A percentile compares a stretch with the other conserved stretches of the same genome.
These are phyloP conservation scores for Cantharis rufa DNA, from an alignment of 2,888 invertebrate genomes.

Conservation along the genomic window DNA sequence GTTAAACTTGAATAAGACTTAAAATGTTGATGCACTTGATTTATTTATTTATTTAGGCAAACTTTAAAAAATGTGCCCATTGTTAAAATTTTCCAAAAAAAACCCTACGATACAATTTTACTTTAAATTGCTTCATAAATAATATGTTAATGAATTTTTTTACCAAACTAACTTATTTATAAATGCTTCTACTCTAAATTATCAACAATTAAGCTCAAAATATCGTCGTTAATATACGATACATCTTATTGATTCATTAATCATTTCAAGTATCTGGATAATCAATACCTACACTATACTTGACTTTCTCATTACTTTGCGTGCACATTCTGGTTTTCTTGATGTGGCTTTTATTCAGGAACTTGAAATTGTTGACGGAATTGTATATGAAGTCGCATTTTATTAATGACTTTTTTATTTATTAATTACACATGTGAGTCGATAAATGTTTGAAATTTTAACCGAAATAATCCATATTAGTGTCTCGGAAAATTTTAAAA, in stretches of 20 bases:
- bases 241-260: constrained; percentile 39
- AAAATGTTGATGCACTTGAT: background rate
- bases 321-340: constrained; percentile 1
- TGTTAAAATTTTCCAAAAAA: background rate
- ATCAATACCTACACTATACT: constrained; percentile 10
- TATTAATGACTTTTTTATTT: background rate
- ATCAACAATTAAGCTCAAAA: background rate
- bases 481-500: background rate
- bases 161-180: background rate
- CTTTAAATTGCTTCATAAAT: background rate
- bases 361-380: background rate
- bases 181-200: background rate
- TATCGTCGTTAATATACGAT: constrained; percentile 21
- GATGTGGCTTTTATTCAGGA: background rate
- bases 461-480: background rate
- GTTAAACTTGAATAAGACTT: constrained; percentile 9
- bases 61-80: background rate
- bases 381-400: background rate
- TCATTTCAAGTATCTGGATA: constrained; percentile 30
- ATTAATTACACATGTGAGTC: background rate
- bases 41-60: background rate
- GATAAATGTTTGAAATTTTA: background rate
- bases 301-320: constrained; percentile 3
- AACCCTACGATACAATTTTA: background rate
- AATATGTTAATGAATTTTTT: constrained; percentile 3